phyloP scores from a whole-genome alignment of 1,140 invertebrate genomes.

The Aethina tumida region DNA sequence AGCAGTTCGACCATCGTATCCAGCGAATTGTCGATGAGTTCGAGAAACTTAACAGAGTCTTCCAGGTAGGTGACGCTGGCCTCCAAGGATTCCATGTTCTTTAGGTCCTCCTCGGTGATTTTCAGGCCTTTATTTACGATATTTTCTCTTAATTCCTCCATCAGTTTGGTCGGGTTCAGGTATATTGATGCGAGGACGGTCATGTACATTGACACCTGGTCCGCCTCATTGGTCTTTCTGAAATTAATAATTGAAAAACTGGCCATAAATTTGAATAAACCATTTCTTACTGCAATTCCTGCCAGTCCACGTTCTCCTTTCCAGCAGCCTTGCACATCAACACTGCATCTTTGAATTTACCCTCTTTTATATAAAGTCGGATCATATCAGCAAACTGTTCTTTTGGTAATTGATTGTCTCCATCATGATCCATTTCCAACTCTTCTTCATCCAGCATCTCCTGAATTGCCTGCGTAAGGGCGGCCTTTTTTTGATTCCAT shows the following conservation, averaged over 20 bases:
- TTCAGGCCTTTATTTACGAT: constrained; percentile 9
- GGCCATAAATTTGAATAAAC: background rate
- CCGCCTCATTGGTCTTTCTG: constrained; percentile 13
- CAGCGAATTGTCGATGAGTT: constrained; percentile 20
- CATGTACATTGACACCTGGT: constrained; percentile 19
- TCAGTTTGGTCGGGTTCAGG: constrained; percentile 12
- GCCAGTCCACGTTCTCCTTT: constrained; percentile 13
- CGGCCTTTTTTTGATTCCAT: constrained; percentile 20
- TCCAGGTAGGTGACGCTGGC: constrained; percentile 19
- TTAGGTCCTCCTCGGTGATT: constrained; percentile 18
- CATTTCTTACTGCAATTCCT: constrained; percentile 11
- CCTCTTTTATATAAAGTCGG: constrained; percentile 16
- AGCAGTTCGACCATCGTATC: constrained; percentile 24
- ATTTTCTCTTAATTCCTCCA: constrained; percentile 11
- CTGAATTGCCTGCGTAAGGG: constrained; percentile 16
- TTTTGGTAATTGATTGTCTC: constrained; percentile 7
- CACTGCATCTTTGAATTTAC: constrained; percentile 22
- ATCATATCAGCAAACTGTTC: constrained; percentile 14
- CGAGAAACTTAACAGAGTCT: constrained; percentile 22
- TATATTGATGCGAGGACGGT: constrained; percentile 16
- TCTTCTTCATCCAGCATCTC: constrained; percentile 17
- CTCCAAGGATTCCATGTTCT: constrained; percentile 15
- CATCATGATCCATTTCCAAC: constrained; percentile 11
- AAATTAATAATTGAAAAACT: constrained; percentile 6
- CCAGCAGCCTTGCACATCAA: constrained; percentile 12